A percentile compares a stretch with the other conserved stretches of the same genome.
These are phyloP conservation scores for Cynoglossus semilaevis DNA, from an alignment of 2,113 vertebrate species.

Conservation along the genomic window DNA sequence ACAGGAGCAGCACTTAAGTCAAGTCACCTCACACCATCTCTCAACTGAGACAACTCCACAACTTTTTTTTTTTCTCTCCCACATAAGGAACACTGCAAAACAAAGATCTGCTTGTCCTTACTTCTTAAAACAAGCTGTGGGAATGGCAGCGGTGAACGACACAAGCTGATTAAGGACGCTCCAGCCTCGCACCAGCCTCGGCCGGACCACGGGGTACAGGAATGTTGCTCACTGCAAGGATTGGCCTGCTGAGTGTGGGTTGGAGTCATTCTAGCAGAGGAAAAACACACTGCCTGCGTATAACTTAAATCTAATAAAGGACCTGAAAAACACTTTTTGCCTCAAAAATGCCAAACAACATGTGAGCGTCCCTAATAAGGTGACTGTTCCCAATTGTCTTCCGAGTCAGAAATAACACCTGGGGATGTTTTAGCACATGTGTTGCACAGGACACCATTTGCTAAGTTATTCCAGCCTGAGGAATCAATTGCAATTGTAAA, in stretches of 20 bases:
- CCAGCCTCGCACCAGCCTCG: constrained; percentile 62
- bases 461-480: constrained; percentile 37
- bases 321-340: constrained; percentile 73
- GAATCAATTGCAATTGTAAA: constrained; percentile 12
- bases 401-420: constrained; percentile 62
- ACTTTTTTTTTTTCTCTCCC: constrained; percentile 22
- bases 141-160: constrained; percentile 54
- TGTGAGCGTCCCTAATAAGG: constrained; percentile 64
- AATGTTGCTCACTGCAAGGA: constrained; percentile 59
- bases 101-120: constrained; percentile 71
- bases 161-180: constrained; percentile 72
- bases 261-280: constrained; percentile 32
- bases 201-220: constrained; percentile 63
- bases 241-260: constrained; percentile 43
- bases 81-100: constrained; percentile 43
- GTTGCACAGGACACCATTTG: constrained; percentile 52
- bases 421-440: constrained; percentile 59
- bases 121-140: constrained; percentile 49
- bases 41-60: constrained; percentile 42
- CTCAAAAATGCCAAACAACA: constrained; percentile 71
- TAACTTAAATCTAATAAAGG: constrained; percentile 74
- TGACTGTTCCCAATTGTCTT: constrained; percentile 46
- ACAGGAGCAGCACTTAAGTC: constrained; percentile 16
- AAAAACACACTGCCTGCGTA: constrained; percentile 39
- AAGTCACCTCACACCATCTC: constrained; percentile 56